Percentiles rank a stretch among this genome's conserved stretches.
These are phyloP conservation scores for Aplidium turbinatum DNA, from an alignment of 23 tunicate species.

Conservation along the genomic window DNA sequence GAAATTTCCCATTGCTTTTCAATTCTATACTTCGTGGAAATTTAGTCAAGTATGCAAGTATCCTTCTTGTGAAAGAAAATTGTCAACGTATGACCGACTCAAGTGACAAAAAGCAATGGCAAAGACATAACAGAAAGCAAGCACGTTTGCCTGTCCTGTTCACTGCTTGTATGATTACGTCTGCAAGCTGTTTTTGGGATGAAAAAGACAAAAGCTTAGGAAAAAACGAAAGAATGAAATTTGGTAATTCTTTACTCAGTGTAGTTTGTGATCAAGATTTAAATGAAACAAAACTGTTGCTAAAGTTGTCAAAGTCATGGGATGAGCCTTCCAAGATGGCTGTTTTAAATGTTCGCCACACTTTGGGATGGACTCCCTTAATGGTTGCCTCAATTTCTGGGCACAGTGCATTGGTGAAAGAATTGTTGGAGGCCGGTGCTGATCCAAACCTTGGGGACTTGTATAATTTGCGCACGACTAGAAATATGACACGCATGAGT, in stretches of 20 bases:
- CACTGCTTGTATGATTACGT: too few species aligned
- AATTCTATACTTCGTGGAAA: too few species aligned
- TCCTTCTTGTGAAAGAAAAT: too few species aligned
- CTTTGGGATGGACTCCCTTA: conserved; percentile 91
- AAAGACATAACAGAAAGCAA: too few species aligned
- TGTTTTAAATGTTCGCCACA: conserved; percentile 61
- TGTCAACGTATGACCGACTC: too few species aligned
- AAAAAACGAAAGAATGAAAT: neutral
- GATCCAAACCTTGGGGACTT: conserved; percentile 78
- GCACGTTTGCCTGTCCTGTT: too few species aligned
- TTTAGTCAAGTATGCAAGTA: too few species aligned
- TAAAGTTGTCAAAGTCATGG: conserved; percentile 14
- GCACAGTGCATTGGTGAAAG: conserved; percentile 10
- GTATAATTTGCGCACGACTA: neutral
- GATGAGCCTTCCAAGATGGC: conserved; percentile 24
- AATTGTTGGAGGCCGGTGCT: conserved; percentile 75
- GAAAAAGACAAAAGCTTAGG: too few species aligned
- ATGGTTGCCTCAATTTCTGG: conserved; percentile 78
- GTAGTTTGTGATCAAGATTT: conserved; percentile 1
- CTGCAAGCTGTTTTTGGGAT: too few species aligned
- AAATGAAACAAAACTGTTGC: conserved; percentile 8
- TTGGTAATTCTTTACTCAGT: conserved; percentile 20
- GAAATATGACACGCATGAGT: conserved; percentile 15
- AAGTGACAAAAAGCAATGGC: too few species aligned
- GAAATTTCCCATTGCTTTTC: too few species aligned